A percentile compares a stretch with the other conserved stretches of the same genome.
phyloP scores from a whole-genome alignment of 2,113 vertebrate genomes.

The Rhinolophus sinicus region DNA sequence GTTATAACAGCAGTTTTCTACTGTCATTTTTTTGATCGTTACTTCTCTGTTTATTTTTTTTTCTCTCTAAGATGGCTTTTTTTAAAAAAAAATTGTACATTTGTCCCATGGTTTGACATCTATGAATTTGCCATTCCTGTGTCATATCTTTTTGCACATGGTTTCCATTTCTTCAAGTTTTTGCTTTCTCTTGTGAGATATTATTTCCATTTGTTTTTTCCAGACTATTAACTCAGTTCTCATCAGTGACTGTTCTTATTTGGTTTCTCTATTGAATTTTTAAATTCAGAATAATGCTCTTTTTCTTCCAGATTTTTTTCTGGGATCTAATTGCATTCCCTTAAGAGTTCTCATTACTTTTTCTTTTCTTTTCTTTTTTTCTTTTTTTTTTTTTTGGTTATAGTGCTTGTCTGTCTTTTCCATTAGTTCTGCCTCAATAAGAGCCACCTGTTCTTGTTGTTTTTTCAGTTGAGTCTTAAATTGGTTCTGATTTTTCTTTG shows the following conservation, averaged over 20 bases:
- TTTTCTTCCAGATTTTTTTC: not conserved
- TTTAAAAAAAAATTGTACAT: not conserved
- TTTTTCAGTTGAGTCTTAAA: not conserved
- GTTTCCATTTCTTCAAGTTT: conserved; percentile 42
- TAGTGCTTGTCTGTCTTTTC: not conserved
- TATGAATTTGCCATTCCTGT: not conserved
- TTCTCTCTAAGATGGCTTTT: not conserved
- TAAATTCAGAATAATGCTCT: conserved; percentile 40
- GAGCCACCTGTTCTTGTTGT: not conserved
- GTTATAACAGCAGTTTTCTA: not conserved
- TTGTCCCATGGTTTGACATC: not conserved
- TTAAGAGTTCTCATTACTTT: conserved; percentile 1
- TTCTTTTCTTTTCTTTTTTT: not conserved
- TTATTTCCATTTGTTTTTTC: conserved; percentile 63
- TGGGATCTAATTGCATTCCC: conserved; percentile 36
- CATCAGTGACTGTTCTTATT: conserved; percentile 33
- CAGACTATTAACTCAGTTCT: conserved; percentile 55
- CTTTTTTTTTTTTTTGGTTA: not conserved
- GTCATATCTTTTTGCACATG: not conserved
- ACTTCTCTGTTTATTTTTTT: not conserved
- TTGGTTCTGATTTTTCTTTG: not conserved
- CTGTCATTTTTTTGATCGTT: not conserved
- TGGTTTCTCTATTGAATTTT: conserved; percentile 50
- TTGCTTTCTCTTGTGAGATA: conserved; percentile 12
- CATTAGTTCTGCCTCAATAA: conserved; percentile 43